Evolutionary conservation across 2,113 vertebrate genomes (phyloP).

Genomic region (Mesoclemmys tuberculata): DNA sequence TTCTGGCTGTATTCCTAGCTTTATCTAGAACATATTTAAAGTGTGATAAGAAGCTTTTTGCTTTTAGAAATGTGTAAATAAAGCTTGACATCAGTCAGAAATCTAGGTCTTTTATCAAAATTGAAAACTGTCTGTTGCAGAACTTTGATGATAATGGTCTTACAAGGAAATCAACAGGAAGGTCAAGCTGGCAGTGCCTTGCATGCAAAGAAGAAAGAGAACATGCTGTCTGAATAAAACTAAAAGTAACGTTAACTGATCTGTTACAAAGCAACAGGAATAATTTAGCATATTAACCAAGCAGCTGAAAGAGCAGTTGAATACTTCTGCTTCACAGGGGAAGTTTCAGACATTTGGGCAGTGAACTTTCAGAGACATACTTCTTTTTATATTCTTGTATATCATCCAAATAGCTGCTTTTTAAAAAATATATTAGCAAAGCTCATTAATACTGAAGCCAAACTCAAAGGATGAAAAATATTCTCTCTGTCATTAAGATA

Average conservation of each 20-base stretch:
- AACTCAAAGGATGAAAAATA: conserved; percentile 41
- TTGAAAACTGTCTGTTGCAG: conserved; percentile 51
- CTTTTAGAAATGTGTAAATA: conserved; percentile 57
- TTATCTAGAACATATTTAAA: conserved; percentile 56
- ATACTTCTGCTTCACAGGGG: conserved; percentile 56
- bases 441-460: conserved; percentile 48
- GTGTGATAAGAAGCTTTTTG: conserved; percentile 47
- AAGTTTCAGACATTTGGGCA: conserved; percentile 35
- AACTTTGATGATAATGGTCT: conserved; percentile 67
- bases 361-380: conserved; percentile 37
- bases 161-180: conserved; percentile 69
- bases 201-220: conserved; percentile 65
- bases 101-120: conserved; percentile 67
- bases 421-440: conserved; percentile 33
- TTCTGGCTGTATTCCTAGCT: conserved; percentile 55
- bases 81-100: conserved; percentile 65
- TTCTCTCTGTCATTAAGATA: conserved; percentile 65
- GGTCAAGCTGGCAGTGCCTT: conserved; percentile 63
- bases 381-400: conserved; percentile 61
- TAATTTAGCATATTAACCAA: conserved; percentile 76
- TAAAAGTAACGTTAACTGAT: conserved; percentile 71
- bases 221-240: conserved; percentile 69
- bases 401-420: conserved; percentile 45
- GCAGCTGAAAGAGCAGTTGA: conserved; percentile 56
- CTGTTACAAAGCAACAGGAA: conserved; percentile 69